Percentiles rank a stretch among this genome's conserved stretches.
phyloP scores from a whole-genome alignment of 1,140 invertebrate species.

The Drosophila navojoa region DNA sequence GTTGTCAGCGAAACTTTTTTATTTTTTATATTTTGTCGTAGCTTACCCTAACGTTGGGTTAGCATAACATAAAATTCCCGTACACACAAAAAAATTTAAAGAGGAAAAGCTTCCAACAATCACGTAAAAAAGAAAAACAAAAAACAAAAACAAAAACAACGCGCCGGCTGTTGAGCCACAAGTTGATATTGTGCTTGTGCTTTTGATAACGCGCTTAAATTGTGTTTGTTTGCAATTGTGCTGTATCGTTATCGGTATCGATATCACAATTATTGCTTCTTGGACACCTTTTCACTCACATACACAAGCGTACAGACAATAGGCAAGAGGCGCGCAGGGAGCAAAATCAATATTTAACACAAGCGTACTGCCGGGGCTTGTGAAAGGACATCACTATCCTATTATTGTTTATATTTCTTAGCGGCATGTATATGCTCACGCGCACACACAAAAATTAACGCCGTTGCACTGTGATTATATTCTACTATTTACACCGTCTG shows the following conservation, averaged over 20 bases:
- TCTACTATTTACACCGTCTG: constrained; percentile 27
- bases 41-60: constrained; percentile 5
- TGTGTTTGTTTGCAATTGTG: constrained; percentile 39
- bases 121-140: neutral
- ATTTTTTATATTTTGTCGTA: constrained; percentile 21
- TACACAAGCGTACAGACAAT: neutral
- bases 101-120: constrained; percentile 19
- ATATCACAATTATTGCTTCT: constrained; percentile 40
- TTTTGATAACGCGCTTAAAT: constrained; percentile 51
- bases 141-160: constrained; percentile 13
- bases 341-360: constrained; percentile 47
- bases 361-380: constrained; percentile 20
- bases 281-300: constrained; percentile 17
- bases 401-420: constrained; percentile 27
- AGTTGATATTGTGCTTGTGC: constrained; percentile 31
- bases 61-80: constrained; percentile 11
- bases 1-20: constrained; percentile 22
- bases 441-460: neutral
- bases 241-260: constrained; percentile 42
- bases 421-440: constrained; percentile 2
- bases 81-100: neutral
- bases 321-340: constrained; percentile 39
- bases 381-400: constrained; percentile 29
- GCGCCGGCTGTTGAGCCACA: constrained; percentile 21
- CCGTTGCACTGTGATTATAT: constrained; percentile 7